Percentiles rank a stretch among this genome's conserved stretches.
Conservation (phyloP, 2,113 vertebrate species). For the Oryzias javanicus region DNA sequence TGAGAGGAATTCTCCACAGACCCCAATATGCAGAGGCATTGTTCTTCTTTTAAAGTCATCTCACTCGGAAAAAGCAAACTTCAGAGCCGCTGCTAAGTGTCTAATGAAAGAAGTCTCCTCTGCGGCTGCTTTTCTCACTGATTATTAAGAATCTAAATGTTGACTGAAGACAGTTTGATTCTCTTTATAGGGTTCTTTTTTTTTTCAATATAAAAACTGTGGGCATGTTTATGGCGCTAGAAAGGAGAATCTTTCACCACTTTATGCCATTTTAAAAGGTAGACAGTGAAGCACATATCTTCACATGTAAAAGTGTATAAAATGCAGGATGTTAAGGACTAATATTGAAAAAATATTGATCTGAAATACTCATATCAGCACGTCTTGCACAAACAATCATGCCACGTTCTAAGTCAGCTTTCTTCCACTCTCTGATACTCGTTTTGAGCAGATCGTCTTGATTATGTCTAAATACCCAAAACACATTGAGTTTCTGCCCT, state of each 20-base stretch:
- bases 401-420: no score
- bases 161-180: slow-evolving; percentile 75
- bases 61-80: slow-evolving; percentile 74
- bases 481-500: no score
- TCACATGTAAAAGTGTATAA: slow-evolving; percentile 67
- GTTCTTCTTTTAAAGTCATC: slow-evolving; percentile 75
- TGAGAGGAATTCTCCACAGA: slow-evolving; percentile 73
- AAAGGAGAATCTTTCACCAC: slow-evolving; percentile 57
- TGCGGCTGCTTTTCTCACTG: slow-evolving; percentile 56
- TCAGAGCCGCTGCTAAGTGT: slow-evolving; percentile 73
- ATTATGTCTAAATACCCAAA: no score
- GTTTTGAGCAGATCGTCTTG: no score
- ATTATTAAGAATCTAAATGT: slow-evolving; percentile 76
- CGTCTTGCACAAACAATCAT: no score
- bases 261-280: slow-evolving; percentile 58
- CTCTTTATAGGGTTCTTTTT: slow-evolving; percentile 67
- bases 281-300: slow-evolving; percentile 45
- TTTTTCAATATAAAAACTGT: slow-evolving; percentile 65
- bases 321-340: slow-evolving; percentile 48
- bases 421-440: no score
- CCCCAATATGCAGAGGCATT: slow-evolving; percentile 69
- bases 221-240: slow-evolving; percentile 58
- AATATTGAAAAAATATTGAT: slow-evolving; percentile 53
- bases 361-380: slow-evolving; percentile 41
- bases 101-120: slow-evolving; percentile 74